phyloP scores from a whole-genome alignment of 1,140 invertebrate genomes.

The Caligus rogercresseyi region DNA sequence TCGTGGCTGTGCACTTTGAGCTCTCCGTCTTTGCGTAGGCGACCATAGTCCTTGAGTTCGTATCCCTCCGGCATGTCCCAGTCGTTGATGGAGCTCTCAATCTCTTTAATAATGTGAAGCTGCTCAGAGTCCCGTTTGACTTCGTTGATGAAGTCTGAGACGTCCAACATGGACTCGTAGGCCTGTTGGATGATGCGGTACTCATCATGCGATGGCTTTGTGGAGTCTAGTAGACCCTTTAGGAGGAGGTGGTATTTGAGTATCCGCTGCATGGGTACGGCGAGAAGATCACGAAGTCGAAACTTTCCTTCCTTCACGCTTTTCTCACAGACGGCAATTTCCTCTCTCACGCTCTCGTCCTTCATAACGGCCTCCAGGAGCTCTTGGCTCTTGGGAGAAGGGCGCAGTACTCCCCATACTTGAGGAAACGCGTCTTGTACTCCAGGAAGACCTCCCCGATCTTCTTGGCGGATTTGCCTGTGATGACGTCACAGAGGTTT shows the following conservation, averaged over 20 bases:
- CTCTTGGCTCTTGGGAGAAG: constrained; percentile 62
- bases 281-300: constrained; percentile 76
- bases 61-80: constrained; percentile 54
- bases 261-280: constrained; percentile 93
- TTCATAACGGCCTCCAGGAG: constrained; percentile 52
- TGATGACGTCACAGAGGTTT: constrained; percentile 5
- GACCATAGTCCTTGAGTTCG: constrained; percentile 67
- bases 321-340: constrained; percentile 50
- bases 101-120: constrained; percentile 58
- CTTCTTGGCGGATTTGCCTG: not conserved
- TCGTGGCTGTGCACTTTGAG: constrained; percentile 81
- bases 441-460: constrained; percentile 52
- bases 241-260: constrained; percentile 88
- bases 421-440: constrained; percentile 70
- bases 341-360: constrained; percentile 31
- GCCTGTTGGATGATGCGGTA: constrained; percentile 44
- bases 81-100: constrained; percentile 55
- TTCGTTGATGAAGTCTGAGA: constrained; percentile 93
- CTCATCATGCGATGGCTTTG: constrained; percentile 48
- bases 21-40: constrained; percentile 76
- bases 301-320: constrained; percentile 88
- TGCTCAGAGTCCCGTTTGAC: constrained; percentile 92
- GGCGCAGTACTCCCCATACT: constrained; percentile 90
- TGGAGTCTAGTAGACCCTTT: constrained; percentile 79
- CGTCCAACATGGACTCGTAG: constrained; percentile 89